Percentiles rank a stretch among this genome's conserved stretches.
Conservation (phyloP, 2,113 vertebrate species). For the Cranoglanis bouderius region DNA sequence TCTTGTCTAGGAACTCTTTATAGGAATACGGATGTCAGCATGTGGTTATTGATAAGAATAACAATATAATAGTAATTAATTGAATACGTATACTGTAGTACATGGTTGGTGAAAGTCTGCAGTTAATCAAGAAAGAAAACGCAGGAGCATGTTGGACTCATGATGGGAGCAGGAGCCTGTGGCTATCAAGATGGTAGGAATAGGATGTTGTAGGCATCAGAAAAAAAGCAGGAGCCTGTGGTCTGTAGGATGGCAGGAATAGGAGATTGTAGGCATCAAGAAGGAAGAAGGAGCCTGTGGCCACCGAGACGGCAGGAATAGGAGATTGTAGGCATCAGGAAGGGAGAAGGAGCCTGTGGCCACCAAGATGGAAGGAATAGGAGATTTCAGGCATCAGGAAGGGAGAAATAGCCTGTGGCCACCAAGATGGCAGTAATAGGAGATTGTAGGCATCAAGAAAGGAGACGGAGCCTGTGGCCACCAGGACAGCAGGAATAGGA, state of each 20-base stretch:
- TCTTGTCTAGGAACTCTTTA: neutral
- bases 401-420: neutral
- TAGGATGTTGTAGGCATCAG: neutral
- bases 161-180: neutral
- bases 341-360: neutral
- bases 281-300: neutral
- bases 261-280: neutral
- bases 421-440: neutral
- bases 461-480: neutral
- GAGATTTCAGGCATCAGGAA: neutral
- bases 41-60: neutral
- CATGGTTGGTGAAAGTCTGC: neutral
- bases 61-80: neutral
- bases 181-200: neutral
- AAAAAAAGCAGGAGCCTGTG: neutral
- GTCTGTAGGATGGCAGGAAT: neutral
- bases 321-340: neutral
- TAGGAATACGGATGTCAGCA: neutral
- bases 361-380: neutral
- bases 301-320: neutral
- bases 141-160: too few species aligned
- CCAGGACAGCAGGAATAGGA: neutral
- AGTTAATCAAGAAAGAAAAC: neutral
- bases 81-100: neutral
- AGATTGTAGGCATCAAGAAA: neutral